A percentile compares a stretch with the other conserved stretches of the same genome.
Evolutionary conservation across 2,888 invertebrate genomes (phyloP).

Genomic region (Microdon myrmicae): DNA sequence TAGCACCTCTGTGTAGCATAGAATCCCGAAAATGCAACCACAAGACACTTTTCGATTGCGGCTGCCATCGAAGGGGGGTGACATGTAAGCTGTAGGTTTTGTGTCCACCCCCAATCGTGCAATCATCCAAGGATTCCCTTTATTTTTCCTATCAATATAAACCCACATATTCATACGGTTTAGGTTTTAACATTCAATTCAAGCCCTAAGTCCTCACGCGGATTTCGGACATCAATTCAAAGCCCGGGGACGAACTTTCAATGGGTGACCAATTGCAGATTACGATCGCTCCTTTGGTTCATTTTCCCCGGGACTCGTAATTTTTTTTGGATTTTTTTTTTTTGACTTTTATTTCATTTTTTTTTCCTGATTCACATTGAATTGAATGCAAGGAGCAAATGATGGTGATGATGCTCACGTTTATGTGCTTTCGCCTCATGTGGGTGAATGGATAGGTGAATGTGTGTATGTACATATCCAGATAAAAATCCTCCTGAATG

Average conservation of each 20-base stretch:
- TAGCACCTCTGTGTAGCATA: constrained; percentile 17
- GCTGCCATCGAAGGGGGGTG: background rate
- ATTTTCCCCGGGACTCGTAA: constrained; percentile 4
- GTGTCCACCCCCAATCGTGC: constrained; percentile 18
- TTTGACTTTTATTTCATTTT: too few relatives aligned
- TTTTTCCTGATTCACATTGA: constrained; percentile 21
- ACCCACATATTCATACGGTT: constrained; percentile 8
- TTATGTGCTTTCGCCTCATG: constrained; percentile 21
- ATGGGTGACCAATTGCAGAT: constrained; percentile 49
- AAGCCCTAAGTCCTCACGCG: constrained; percentile 23
- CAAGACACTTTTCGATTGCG: constrained; percentile 26
- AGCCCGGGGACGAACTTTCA: constrained; percentile 40
- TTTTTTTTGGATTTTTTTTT: too few relatives aligned
- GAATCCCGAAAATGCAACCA: constrained; percentile 36
- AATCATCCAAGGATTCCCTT: constrained; percentile 31
- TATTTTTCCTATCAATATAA: constrained; percentile 11
- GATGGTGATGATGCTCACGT: constrained; percentile 43
- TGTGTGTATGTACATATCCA: too few relatives aligned
- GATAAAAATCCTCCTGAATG: background rate
- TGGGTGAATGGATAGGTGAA: too few relatives aligned
- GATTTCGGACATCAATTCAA: constrained; percentile 26
- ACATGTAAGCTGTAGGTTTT: constrained; percentile 2
- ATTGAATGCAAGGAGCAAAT: constrained; percentile 23
- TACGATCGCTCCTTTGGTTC: constrained; percentile 33
- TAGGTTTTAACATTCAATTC: constrained; percentile 39